phyloP scores from a whole-genome alignment of 2,888 invertebrate species.

The Brachycybe producta region DNA sequence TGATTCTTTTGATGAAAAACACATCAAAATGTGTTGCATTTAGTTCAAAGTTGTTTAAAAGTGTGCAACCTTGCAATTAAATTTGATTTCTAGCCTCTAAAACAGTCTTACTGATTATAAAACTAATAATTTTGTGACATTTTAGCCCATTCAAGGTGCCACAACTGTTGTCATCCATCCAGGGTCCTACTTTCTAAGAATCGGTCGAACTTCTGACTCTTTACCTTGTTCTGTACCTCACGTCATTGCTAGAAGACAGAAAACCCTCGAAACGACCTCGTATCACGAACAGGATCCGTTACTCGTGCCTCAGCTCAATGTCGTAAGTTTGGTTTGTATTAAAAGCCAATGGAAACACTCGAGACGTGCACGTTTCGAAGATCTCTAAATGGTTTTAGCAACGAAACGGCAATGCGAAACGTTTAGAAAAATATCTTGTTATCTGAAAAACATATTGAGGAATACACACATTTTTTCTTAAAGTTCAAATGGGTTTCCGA shows the following conservation, averaged over 20 bases:
- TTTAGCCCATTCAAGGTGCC: slow-evolving; percentile 20
- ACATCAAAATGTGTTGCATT: no score
- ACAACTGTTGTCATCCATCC: slow-evolving; percentile 86
- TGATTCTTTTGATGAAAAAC: no score
- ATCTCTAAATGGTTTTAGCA: slow-evolving; percentile 6
- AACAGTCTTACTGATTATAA: no score
- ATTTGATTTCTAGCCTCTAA: no score
- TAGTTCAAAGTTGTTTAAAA: not conserved
- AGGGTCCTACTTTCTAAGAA: slow-evolving; percentile 74
- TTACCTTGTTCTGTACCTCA: slow-evolving; percentile 73
- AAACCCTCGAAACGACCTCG: slow-evolving; percentile 19
- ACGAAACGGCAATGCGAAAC: slow-evolving; percentile 2
- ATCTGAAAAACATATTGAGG: no score
- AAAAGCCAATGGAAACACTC: not conserved
- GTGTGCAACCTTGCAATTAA: no score
- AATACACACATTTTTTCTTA: no score
- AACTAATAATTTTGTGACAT: not conserved
- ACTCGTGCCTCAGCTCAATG: slow-evolving; percentile 15
- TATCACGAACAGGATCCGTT: slow-evolving; percentile 25
- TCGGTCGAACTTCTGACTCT: slow-evolving; percentile 81
- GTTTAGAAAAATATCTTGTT: no score
- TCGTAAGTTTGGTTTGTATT: slow-evolving; percentile 8
- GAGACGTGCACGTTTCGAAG: slow-evolving; percentile 3
- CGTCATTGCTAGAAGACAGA: slow-evolving; percentile 57
- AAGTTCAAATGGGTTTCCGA: no score